Percentiles rank a stretch among this genome's conserved stretches.
phyloP scores from a whole-genome alignment of 2,888 invertebrate genomes.

The Dasypolia templi region DNA sequence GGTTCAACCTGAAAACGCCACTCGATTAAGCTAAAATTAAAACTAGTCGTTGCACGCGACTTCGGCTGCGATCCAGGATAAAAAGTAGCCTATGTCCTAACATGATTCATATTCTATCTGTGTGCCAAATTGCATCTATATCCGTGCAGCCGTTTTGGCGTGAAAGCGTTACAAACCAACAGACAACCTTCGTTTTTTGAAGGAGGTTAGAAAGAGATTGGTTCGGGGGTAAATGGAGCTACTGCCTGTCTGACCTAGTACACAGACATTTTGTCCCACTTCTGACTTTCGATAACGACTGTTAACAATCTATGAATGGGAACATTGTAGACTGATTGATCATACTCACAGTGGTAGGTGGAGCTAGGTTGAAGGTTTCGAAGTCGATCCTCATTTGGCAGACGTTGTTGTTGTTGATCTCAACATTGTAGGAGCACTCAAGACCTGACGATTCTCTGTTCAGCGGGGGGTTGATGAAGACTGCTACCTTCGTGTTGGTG shows the following conservation, averaged over 20 bases:
- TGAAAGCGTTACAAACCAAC: no score
- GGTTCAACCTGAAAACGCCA: constrained; percentile 78
- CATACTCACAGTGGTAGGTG: constrained; percentile 83
- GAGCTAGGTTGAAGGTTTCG: constrained; percentile 89
- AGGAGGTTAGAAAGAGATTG: no score
- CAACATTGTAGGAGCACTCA: constrained; percentile 89
- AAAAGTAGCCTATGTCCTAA: no score
- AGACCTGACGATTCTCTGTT: constrained; percentile 83
- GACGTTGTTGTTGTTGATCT: constrained; percentile 90
- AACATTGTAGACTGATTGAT: neutral
- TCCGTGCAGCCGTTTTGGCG: no score
- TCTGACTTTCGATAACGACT: neutral
- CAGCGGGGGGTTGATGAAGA: constrained; percentile 88
- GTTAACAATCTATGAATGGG: neutral
- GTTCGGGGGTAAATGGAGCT: no score
- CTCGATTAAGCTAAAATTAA: neutral
- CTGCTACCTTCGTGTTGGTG: constrained; percentile 84
- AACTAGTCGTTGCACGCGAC: no score
- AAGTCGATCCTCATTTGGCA: constrained; percentile 91
- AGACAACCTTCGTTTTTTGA: no score
- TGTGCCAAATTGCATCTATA: no score
- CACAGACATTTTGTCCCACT: no score
- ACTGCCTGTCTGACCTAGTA: no score
- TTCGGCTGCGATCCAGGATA: no score
- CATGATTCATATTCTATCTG: no score